These are phyloP conservation scores for Urophycis tenuis DNA, from an alignment of 2,797 vertebrate genomes.

Conservation along the genomic window DNA sequence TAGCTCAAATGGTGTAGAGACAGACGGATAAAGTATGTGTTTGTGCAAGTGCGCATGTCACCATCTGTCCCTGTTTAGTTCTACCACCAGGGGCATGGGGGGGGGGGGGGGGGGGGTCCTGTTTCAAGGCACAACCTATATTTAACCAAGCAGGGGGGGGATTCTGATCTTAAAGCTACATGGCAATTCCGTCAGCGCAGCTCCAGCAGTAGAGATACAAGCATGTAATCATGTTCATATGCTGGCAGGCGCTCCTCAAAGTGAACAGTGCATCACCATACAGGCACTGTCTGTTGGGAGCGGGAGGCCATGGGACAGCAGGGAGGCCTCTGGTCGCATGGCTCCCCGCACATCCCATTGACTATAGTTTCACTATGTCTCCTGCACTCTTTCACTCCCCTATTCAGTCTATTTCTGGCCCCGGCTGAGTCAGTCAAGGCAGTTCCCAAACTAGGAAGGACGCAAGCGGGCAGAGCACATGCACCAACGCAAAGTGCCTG, in stretches of 20 bases:
- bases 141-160: conserved; percentile 57
- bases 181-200: conserved; percentile 11
- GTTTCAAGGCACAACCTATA: conserved; percentile 62
- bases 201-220: neutral
- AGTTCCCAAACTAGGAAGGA: conserved; percentile 75
- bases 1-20: conserved; percentile 34
- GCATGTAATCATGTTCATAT: neutral
- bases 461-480: conserved; percentile 67
- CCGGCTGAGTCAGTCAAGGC: conserved; percentile 80
- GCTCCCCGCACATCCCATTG: neutral
- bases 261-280: neutral
- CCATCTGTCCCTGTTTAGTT: conserved; percentile 21
- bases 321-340: conserved; percentile 4
- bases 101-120: no score
- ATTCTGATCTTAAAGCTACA: conserved; percentile 64
- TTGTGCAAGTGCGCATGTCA: conserved; percentile 11
- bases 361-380: conserved; percentile 17
- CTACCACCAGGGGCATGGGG: conserved; percentile 33
- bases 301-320: neutral
- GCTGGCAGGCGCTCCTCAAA: neutral
- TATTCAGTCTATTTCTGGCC: conserved; percentile 84
- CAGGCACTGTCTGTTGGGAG: neutral
- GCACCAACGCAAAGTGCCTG: conserved; percentile 56
- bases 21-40: neutral
- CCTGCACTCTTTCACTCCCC: conserved; percentile 49